Base-by-base conservation (phyloP, 2,888 invertebrate genomes). In the Dilophus febrilis region DNA sequence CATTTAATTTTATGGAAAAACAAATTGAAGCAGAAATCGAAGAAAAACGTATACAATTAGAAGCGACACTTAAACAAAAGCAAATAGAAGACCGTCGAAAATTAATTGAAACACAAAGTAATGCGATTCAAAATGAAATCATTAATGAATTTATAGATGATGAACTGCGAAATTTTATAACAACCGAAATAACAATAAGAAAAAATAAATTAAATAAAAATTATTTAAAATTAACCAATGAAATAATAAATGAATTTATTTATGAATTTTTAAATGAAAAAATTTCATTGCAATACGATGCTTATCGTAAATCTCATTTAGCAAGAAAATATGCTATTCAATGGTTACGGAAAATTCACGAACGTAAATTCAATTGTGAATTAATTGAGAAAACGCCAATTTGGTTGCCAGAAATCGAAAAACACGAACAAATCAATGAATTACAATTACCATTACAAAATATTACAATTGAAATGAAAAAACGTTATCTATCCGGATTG, bases 301-400 rank as follows among this genome's bases (percentile, higher is more conserved):
- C 2, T 40, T 22, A 27, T 22, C n/a, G 27, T 14, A 7, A 17
- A 45, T 4, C 18, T 48, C 3, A 4, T 18, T 35, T 13, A 22
- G 44, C 44, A 3, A 31, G 40, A 3, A 58, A 59, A 28, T 66
- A 63, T 42, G 61, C 64, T 29, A 50, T 51, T 12, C 55, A 58
- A 28, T 74, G 74, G 74, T 57, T 57, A 18, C 52, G 50, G 16
- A 54, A 56, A 22, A 52, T 59, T 2, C 49, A 53, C 2, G 57
- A 53, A 30, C 61, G 63, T 42, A 62, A 60, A 45, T 51, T 61
- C 16, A 68, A 66, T 47, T 61, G 70, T 7, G 61, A 64, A 43
- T 65, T 70, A 0, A 56, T 74, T 27, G 67, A 70, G 37, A 61
- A 63, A 35, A 66, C 68, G 29, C 72, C 74, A 0, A 54, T 70